phyloP scores from a whole-genome alignment of 2,113 vertebrate species.

The Tetraodon nigroviridis region DNA sequence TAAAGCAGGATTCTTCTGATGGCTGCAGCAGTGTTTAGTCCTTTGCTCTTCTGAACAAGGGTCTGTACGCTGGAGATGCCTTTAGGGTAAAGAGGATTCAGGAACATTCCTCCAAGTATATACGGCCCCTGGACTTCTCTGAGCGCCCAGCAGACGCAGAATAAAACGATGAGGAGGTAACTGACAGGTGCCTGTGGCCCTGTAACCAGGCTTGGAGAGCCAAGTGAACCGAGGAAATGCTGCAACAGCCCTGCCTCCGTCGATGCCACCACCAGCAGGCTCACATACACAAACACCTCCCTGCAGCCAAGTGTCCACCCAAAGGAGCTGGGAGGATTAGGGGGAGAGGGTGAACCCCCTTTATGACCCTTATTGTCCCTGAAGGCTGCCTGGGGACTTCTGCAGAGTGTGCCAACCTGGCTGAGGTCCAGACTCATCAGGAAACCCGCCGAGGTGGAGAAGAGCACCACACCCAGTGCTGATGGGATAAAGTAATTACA shows the following conservation, averaged over 20 bases:
- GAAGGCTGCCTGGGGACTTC: conserved; percentile 54
- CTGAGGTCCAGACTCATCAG: conserved; percentile 90
- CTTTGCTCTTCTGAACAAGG: conserved; percentile 82
- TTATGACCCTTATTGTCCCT: conserved; percentile 58
- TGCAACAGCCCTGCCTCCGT: conserved; percentile 84
- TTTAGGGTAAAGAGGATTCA: conserved; percentile 92
- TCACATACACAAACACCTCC: conserved; percentile 77
- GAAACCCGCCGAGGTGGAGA: conserved; percentile 89
- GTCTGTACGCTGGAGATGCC: conserved; percentile 79
- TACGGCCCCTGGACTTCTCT: conserved; percentile 89
- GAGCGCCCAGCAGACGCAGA: conserved; percentile 79
- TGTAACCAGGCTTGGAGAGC: conserved; percentile 58
- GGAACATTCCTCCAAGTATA: conserved; percentile 84
- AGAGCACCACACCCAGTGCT: conserved; percentile 84
- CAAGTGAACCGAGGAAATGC: conserved; percentile 66
- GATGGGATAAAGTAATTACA: conserved; percentile 90
- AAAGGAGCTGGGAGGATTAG: conserved; percentile 40
- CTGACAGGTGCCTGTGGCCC: conserved; percentile 79
- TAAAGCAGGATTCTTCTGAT: conserved; percentile 86
- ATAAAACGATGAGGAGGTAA: conserved; percentile 82
- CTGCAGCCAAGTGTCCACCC: conserved; percentile 76
- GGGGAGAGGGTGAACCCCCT: conserved; percentile 34
- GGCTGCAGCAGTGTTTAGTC: conserved; percentile 80
- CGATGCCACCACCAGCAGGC: conserved; percentile 76
- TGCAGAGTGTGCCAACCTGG: conserved; percentile 76